Percentiles rank a stretch among this genome's conserved stretches.
Evolutionary conservation across 2,113 vertebrate species (phyloP).

Genomic region (Cryptomyrus ogoouensis): DNA sequence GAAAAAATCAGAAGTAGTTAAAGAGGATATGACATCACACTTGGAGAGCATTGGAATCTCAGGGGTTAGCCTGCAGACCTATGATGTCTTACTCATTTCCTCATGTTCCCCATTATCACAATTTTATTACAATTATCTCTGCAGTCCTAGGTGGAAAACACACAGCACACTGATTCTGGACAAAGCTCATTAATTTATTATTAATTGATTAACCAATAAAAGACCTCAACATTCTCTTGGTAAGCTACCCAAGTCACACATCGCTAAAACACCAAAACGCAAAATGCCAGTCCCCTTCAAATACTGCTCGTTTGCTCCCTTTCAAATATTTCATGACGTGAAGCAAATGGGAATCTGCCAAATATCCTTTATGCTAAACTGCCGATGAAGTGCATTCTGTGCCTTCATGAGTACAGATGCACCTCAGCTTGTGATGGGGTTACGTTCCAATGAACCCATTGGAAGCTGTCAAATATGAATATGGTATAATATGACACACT

Average conservation of each 20-base stretch:
- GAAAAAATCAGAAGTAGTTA: neutral
- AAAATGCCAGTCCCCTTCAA: neutral
- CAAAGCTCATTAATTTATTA: neutral
- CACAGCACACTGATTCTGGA: neutral
- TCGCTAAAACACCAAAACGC: neutral
- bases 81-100: neutral
- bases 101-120: neutral
- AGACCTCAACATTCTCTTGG: neutral
- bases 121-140: neutral
- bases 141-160: neutral
- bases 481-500: neutral
- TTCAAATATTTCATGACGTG: neutral
- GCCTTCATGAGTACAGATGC: neutral
- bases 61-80: neutral
- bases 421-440: neutral
- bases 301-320: neutral
- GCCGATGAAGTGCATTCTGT: neutral
- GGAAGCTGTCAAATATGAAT: neutral
- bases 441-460: neutral
- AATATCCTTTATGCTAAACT: neutral
- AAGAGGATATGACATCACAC: neutral
- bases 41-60: neutral
- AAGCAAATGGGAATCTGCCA: neutral
- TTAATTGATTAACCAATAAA: neutral
- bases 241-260: neutral